Percentiles rank a stretch among this genome's conserved stretches.
These are phyloP conservation scores for Thalassaphorura encarpata DNA, from an alignment of 1,140 invertebrate species.

Conservation along the genomic window DNA sequence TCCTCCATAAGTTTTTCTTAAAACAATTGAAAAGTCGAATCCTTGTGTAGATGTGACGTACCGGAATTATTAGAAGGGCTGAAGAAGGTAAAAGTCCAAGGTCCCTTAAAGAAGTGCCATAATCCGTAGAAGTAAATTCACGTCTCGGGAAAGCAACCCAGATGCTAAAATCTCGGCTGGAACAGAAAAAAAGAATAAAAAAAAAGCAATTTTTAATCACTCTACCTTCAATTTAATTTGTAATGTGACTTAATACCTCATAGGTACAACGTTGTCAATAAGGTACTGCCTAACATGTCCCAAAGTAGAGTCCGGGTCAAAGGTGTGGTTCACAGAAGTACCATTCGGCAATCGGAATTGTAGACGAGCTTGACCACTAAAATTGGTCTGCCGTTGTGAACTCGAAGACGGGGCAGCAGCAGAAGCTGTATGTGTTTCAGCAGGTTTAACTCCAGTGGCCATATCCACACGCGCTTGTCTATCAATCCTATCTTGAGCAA, in stretches of 20 bases:
- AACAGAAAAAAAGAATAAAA: not conserved
- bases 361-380: constrained; percentile 48
- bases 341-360: constrained; percentile 77
- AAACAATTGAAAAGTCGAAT: too few relatives aligned
- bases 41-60: constrained; percentile 39
- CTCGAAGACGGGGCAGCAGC: not conserved
- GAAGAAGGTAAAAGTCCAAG: constrained; percentile 67
- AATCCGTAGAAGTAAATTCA: constrained; percentile 54
- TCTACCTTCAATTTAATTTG: too few relatives aligned
- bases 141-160: constrained; percentile 68
- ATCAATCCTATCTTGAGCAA: constrained; percentile 55
- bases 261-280: constrained; percentile 42
- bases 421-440: not conserved
- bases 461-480: constrained; percentile 19
- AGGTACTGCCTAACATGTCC: constrained; percentile 49
- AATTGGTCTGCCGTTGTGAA: constrained; percentile 30
- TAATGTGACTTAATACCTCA: too few relatives aligned
- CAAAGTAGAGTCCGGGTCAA: constrained; percentile 48
- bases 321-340: constrained; percentile 51
- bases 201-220: too few relatives aligned
- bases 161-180: constrained; percentile 48
- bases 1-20: too few relatives aligned
- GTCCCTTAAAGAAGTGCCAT: constrained; percentile 51
- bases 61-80: constrained; percentile 62
- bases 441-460: too few relatives aligned